These are phyloP conservation scores for Agelaius phoeniceus DNA, from an alignment of 2,113 vertebrate species.

Conservation along the genomic window DNA sequence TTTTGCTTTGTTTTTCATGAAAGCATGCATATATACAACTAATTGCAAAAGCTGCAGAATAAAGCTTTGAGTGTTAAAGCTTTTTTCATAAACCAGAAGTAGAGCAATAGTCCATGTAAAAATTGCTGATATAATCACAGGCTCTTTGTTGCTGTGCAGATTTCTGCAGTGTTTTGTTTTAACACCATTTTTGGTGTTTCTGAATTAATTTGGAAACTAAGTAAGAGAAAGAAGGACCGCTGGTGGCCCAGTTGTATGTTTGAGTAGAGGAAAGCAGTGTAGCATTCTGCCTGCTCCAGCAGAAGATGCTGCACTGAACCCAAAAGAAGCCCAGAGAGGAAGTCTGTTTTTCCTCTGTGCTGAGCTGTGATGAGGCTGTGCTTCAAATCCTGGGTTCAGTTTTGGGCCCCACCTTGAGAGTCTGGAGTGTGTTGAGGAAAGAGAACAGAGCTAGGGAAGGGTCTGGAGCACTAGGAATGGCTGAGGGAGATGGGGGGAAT, in stretches of 20 bases:
- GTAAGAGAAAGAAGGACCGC: not conserved
- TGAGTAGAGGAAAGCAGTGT: not conserved
- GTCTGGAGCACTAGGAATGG: not conserved
- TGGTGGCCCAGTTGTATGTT: not conserved
- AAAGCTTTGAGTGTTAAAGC: not conserved
- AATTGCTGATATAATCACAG: not conserved
- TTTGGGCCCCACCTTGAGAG: not conserved
- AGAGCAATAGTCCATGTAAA: not conserved
- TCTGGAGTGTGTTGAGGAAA: not conserved
- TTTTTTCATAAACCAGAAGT: not conserved
- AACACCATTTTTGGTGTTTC: not conserved
- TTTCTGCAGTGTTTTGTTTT: not conserved
- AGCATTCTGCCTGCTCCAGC: not conserved
- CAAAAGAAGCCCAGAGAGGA: fast-evolving
- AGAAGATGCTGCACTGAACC: not conserved
- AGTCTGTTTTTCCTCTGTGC: too few species aligned
- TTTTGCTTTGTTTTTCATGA: not conserved
- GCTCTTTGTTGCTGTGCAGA: not conserved
- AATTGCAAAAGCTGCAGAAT: not conserved
- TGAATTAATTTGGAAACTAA: not conserved
- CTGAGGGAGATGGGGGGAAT: not conserved
- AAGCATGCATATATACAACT: not conserved
- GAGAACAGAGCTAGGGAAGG: not conserved
- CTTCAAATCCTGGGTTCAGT: not conserved
- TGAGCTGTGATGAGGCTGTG: not conserved